Evolutionary conservation across 2,113 vertebrate genomes (phyloP).

Genomic region (Antennarius striatus): DNA sequence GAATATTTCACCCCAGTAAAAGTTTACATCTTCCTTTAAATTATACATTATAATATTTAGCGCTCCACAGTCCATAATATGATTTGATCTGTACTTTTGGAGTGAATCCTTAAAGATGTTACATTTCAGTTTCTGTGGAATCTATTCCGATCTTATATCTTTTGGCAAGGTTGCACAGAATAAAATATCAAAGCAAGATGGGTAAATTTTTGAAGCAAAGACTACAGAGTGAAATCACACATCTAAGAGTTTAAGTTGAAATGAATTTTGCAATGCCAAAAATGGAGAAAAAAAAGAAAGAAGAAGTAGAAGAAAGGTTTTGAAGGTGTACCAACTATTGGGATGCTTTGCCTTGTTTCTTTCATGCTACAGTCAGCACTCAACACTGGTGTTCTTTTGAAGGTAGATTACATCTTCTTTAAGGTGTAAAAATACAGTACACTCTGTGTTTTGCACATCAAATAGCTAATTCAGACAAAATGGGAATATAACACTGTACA

Average conservation of each 20-base stretch:
- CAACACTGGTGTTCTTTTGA: conserved; percentile 57
- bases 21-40: conserved; percentile 46
- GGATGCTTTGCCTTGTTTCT: conserved; percentile 48
- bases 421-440: conserved; percentile 60
- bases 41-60: conserved; percentile 60
- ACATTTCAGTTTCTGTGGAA: conserved; percentile 31
- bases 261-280: conserved; percentile 46
- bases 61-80: conserved; percentile 24
- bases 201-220: conserved; percentile 64
- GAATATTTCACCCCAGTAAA: conserved; percentile 19
- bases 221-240: conserved; percentile 53
- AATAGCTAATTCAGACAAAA: conserved; percentile 55
- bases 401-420: conserved; percentile 70
- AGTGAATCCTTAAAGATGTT: conserved; percentile 31
- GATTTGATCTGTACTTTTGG: conserved; percentile 36
- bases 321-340: conserved; percentile 58
- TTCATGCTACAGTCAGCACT: conserved; percentile 59
- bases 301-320: conserved; percentile 42
- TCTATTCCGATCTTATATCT: conserved; percentile 33
- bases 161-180: conserved; percentile 40
- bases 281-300: conserved; percentile 38
- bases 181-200: conserved; percentile 65
- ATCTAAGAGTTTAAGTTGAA: conserved; percentile 58
- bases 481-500: conserved; percentile 33
- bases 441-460: conserved; percentile 62